Base-by-base conservation (phyloP, 2,797 vertebrate species). In the Apodemus agrarius region DNA sequence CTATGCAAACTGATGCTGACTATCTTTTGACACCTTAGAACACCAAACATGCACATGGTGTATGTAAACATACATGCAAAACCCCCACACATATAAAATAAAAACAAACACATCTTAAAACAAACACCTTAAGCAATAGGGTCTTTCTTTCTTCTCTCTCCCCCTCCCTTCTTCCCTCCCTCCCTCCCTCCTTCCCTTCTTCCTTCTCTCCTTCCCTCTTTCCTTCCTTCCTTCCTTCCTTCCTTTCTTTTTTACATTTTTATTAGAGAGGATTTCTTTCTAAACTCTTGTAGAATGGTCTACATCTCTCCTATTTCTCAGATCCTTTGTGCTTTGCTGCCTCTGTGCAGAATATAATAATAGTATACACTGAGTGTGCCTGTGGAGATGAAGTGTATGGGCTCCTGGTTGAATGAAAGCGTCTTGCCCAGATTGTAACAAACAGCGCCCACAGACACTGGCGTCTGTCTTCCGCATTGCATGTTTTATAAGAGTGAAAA, bases 401-500 rank as follows among this genome's bases (percentile, higher is more conserved):
- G 87, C 46, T 90, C 57, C 6, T 11, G 78, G 40, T 40, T 94
- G 79, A 90, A 91, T 91, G 76, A 57, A 90, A 74, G 52, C 67
- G 21, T 93, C 91, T 81, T 3, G 52, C 61, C 37, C 14, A 84
- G 54, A 24, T 78, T 92, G 31, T 82, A 87, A 69, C n/a, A 91
- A 3, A 49, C 65, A 21, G 1, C 57, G 57, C 24, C 57, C 61
- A 54, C 19, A 81, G 83, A 82, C 19, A 34, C 21, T 43, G 78
- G 79, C 59, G 12, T 92, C 59, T 78, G 85, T 74, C 46, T 0
- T 52, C 75, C 94, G 92, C 65, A 80, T 67, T 87, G 26, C 74
- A 86, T 16, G 12, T 54, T 16, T 85, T 85, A 2, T 93, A 88
- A 95, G 52, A 22, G 84, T 89, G 76, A 85, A 46, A 93, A 87